phyloP scores from a whole-genome alignment of 2,797 vertebrate species.

The Delichon dasypus region DNA sequence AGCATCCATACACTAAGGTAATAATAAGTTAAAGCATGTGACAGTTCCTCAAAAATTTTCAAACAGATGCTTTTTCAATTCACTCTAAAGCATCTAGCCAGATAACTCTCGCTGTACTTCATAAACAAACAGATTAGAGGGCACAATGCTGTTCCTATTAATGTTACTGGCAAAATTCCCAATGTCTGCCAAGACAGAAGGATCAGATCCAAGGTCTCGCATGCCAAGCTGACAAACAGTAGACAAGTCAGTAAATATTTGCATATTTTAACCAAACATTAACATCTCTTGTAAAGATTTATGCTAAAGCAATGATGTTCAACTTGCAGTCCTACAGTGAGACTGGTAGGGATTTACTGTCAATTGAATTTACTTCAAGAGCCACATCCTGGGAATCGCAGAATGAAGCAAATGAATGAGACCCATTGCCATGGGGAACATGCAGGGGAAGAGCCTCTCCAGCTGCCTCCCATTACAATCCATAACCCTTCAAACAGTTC shows the following conservation, averaged over 20 bases:
- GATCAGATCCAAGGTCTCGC: conserved; percentile 64
- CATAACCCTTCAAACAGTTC: conserved; percentile 6
- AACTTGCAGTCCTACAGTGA: conserved; percentile 43
- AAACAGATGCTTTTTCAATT: conserved; percentile 61
- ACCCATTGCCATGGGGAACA: conserved; percentile 11
- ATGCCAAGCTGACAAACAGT: conserved; percentile 67
- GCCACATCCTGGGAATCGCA: not conserved
- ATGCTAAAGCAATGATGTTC: conserved; percentile 62
- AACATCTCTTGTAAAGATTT: conserved; percentile 66
- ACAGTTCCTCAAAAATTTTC: conserved; percentile 37
- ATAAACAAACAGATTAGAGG: conserved; percentile 67
- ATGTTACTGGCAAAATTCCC: conserved; percentile 66
- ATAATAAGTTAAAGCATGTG: conserved; percentile 6
- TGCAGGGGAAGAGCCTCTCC: not conserved
- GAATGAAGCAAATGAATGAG: conserved; percentile 20
- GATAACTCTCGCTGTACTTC: conserved; percentile 59
- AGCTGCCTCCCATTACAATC: conserved; percentile 39
- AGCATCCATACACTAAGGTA: conserved; percentile 7
- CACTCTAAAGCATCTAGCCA: conserved; percentile 55
- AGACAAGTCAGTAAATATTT: conserved; percentile 73
- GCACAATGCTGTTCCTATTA: conserved; percentile 60
- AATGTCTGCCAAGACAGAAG: conserved; percentile 69
- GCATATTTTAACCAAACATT: conserved; percentile 70
- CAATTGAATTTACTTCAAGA: conserved; percentile 15
- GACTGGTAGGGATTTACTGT: conserved; percentile 21